Conservation (phyloP, 2,113 vertebrate genomes). For the Carettochelys insculpta region DNA sequence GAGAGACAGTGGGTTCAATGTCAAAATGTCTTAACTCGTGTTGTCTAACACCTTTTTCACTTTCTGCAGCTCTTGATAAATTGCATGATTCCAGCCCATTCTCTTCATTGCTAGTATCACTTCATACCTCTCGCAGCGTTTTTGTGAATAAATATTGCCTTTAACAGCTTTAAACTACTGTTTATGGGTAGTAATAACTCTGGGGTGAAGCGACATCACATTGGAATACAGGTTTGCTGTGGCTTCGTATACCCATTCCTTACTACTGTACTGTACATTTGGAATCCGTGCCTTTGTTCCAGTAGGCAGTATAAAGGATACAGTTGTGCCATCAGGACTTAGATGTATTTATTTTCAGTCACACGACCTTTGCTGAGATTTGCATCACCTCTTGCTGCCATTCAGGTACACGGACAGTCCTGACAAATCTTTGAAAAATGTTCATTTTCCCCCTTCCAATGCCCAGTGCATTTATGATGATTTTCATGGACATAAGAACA, state of each 20-base stretch:
- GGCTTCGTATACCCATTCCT: neutral
- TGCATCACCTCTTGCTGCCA: neutral
- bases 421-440: neutral
- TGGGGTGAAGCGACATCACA: neutral
- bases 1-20: neutral
- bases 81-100: neutral
- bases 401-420: no score
- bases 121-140: neutral
- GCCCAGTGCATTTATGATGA: neutral
- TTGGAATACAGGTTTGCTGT: neutral
- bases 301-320: rapidly evolving
- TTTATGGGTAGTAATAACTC: no score
- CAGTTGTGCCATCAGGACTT: neutral
- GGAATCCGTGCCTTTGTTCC: neutral
- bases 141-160: rapidly evolving
- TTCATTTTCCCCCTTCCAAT: neutral
- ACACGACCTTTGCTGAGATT: rapidly evolving
- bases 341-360: neutral
- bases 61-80: constrained; percentile 7
- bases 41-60: neutral
- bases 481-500: no score
- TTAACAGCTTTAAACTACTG: rapidly evolving
- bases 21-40: neutral
- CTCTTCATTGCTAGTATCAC: neutral
- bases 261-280: neutral